Evolutionary conservation across 1,140 invertebrate species (phyloP), one percentile per base, ranked within the genome.

Genomic region (Ruditapes philippinarum): DNA sequence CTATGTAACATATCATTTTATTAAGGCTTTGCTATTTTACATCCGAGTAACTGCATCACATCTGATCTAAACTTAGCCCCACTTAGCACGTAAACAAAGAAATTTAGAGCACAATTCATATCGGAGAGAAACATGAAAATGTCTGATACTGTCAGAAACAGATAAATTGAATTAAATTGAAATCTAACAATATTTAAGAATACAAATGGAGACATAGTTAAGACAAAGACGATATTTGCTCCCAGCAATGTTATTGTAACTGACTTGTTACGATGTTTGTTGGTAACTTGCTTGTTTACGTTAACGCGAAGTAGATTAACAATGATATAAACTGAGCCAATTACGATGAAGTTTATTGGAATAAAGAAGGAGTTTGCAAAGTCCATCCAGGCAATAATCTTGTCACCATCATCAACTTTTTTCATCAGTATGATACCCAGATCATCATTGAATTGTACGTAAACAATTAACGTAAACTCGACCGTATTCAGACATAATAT

Each of bases 131-230:
- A 62, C 28, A 80, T 3, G 5, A 80, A 33, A 2, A 57, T 25
- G 17, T 73, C 68, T 3, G 68, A 38, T 42, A 73, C 5, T 42
- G 11, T 12, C 22, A 31, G 12, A 7, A 40, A 22, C 68, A 40
- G 36, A 12, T 38, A 31, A 5, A 45, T n/a, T 22, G 7, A 73
- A 31, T 1, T 22, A n/a, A n/a, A n/a, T n/a, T 51, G 25, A 11
- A 11, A 76, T 25, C n/a, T 51, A 45, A 42, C 38, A 31, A n/a
- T n/a, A n/a, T n/a, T n/a, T n/a, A n/a, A n/a, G n/a, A n/a, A n/a
- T n/a, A n/a, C n/a, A 51, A 33, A 76, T 25, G 73, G 73, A 2
- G 73, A 76, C 73, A 76, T 51, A 28, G 73, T 76, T 5, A 51
- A 3, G 14, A 76, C 19, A 51, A 76, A 76, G 22, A 76, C 73